phyloP scores from a whole-genome alignment of 2,113 vertebrate genomes.

The Gambusia holbrooki region DNA sequence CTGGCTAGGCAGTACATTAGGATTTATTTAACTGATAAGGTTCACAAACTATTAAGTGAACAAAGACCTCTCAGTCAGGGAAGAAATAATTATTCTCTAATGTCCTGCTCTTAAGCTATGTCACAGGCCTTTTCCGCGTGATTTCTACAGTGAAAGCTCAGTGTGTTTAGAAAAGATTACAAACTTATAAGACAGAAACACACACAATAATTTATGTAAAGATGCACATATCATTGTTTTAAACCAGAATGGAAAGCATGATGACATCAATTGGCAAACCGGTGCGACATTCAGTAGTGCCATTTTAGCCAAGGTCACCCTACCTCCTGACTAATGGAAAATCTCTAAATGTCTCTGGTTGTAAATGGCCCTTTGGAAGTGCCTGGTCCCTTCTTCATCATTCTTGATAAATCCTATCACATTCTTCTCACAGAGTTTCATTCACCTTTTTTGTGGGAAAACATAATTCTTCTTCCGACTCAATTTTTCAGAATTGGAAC shows the following conservation, averaged over 20 bases:
- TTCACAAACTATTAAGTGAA: neutral
- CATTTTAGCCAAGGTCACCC: neutral
- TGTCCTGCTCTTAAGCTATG: no score
- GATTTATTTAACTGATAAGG: slow-evolving; percentile 12
- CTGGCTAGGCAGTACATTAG: neutral
- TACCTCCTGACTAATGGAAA: neutral
- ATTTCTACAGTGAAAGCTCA: neutral
- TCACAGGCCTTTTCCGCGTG: neutral
- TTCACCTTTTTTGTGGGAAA: no score
- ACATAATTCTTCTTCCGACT: no score
- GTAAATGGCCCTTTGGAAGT: neutral
- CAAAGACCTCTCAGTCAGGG: neutral
- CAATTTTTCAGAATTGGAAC: no score
- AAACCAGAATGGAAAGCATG: neutral
- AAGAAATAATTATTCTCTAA: neutral
- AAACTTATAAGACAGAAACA: neutral
- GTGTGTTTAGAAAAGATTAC: neutral
- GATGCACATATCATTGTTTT: neutral
- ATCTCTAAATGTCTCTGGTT: neutral
- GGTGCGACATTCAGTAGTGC: neutral
- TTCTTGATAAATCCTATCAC: neutral
- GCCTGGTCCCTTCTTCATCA: neutral
- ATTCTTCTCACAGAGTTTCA: neutral
- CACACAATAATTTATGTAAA: neutral
- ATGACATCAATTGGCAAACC: neutral